Base-by-base conservation (phyloP, 2,113 vertebrate genomes). In the Neotoma lepida region DNA sequence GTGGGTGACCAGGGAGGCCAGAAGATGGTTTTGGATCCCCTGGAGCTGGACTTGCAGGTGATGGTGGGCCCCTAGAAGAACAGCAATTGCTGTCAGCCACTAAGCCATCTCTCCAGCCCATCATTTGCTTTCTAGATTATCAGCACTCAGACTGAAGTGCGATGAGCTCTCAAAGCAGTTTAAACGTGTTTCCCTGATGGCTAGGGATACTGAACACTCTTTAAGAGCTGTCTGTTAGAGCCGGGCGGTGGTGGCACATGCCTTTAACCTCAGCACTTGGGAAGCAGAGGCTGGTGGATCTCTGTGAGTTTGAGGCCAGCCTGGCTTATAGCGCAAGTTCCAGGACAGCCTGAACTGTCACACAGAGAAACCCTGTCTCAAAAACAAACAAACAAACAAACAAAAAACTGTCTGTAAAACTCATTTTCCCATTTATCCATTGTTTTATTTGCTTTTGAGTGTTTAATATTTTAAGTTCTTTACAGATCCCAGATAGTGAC, bases 221-320 rank as follows among this genome's bases (percentile, higher is more conserved):
- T 56, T 58, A 58, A 81, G 24, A 6, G 26, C 35, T 56, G 35
- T 26, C 18, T 56, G 51, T 58, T 66, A 6, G 33, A 66, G 12
- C 0, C 30, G 1, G 30, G 30, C 30, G 2, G 2, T 6, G 30
- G 28, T 33, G 64, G 64, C 0, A 0, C 4, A 66, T 5, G 13
- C 64, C 30, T 66, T 66, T 66, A 66, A 66, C 4, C 30, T 64
- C 63, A 64, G 63, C 28, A 14, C 28, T 33, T 14, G 1, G 64
- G 64, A 66, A 26, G 30, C 64, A 66, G 64, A 33, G 28, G 63
- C 10, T 10, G 26, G 61, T 10, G 4, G 61, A 63, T 28, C 61
- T 63, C 61, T 63, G 61, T 26, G 61, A 63, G 61, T 63, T 63
- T 26, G 24, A 63, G 61, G 61, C 26, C 61, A 63, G 3, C 26